Percentiles rank a stretch among this genome's conserved stretches.
Evolutionary conservation across 2,888 invertebrate genomes (phyloP).

Genomic region (Arctia plantaginis): DNA sequence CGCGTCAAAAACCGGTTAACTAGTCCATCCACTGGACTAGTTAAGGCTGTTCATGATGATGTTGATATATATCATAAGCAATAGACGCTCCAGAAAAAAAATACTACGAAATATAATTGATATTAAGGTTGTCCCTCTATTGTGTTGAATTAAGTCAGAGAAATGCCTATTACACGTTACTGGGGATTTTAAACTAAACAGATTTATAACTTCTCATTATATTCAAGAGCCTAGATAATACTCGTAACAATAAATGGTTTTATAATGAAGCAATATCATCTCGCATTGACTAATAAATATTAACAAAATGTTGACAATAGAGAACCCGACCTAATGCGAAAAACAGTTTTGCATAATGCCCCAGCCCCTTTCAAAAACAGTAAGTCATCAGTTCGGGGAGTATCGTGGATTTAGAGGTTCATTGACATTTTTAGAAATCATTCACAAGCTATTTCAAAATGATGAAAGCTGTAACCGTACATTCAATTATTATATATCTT

Average conservation of each 20-base stretch:
- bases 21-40: too few species aligned
- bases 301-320: neutral
- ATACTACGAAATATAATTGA: neutral
- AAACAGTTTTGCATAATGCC: conserved; percentile 39
- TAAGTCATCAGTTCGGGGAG: conserved; percentile 27
- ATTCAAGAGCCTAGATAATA: neutral
- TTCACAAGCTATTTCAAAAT: neutral
- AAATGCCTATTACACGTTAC: neutral
- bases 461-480: neutral
- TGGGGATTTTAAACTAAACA: neutral
- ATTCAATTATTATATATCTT: neutral
- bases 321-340: neutral
- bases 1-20: too few species aligned
- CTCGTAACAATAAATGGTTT: neutral
- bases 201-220: too few species aligned
- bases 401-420: conserved; percentile 3
- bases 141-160: neutral
- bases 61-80: neutral
- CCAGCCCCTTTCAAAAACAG: conserved; percentile 30
- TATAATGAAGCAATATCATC: neutral
- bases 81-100: neutral
- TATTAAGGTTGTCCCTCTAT: neutral
- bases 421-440: neutral
- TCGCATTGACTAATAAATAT: neutral
- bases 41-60: too few species aligned